A percentile compares a stretch with the other conserved stretches of the same genome.
Evolutionary conservation across 2,113 vertebrate species (phyloP).

Genomic region (Machaerirhynchus nigripectus): DNA sequence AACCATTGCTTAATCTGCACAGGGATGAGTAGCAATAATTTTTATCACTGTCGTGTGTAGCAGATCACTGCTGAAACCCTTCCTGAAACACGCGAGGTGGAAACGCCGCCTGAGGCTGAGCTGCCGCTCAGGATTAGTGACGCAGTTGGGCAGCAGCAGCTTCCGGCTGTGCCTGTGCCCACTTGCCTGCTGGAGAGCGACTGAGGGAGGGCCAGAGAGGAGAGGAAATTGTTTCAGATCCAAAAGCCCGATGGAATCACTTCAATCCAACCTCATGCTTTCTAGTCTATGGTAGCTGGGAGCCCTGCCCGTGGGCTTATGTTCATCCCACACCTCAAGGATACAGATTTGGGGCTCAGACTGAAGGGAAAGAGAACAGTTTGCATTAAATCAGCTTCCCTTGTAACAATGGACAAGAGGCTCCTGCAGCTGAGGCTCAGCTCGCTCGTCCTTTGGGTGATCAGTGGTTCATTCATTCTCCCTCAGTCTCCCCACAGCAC

Average conservation of each 20-base stretch:
- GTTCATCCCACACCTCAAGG: not conserved
- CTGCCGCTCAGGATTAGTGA: not conserved
- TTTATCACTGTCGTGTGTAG: not conserved
- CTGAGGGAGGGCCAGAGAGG: not conserved
- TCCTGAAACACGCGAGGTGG: not conserved
- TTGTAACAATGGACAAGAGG: not conserved
- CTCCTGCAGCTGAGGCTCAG: not conserved
- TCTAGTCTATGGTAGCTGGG: not conserved
- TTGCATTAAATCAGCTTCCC: not conserved
- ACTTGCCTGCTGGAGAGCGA: accelerated
- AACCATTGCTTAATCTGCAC: not conserved
- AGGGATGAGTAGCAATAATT: not conserved
- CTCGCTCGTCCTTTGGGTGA: not conserved
- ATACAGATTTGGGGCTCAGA: not conserved
- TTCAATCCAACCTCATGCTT: not conserved
- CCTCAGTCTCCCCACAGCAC: not conserved
- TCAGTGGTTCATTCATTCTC: not conserved
- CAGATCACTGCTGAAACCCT: not conserved
- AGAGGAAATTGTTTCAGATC: not conserved
- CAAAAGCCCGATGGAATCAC: not conserved
- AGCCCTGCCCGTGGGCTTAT: accelerated
- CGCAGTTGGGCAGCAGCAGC: not conserved
- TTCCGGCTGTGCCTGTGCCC: not conserved
- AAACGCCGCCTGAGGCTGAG: not conserved
- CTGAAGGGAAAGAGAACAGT: not conserved